Evolutionary conservation across 2,797 vertebrate genomes (phyloP).

Genomic region (Danio aesculapii): DNA sequence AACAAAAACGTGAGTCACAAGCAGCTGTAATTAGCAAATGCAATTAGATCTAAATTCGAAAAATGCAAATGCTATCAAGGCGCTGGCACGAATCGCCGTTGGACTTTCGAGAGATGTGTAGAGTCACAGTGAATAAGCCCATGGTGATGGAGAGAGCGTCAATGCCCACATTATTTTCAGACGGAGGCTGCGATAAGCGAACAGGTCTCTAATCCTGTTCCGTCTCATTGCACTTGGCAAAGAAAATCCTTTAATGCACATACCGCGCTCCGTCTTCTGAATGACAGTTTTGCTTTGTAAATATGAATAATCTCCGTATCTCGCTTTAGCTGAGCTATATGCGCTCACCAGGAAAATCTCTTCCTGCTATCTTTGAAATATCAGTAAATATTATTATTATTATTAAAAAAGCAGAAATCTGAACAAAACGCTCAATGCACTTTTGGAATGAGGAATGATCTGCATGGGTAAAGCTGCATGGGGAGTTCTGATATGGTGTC

Average conservation of each 20-base stretch:
- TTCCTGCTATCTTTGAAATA: constrained; percentile 16
- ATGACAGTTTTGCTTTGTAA: constrained; percentile 58
- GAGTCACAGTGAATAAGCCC: constrained; percentile 20
- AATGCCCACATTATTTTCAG: constrained; percentile 43
- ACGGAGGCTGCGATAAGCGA: constrained; percentile 39
- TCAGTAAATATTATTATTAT: constrained; percentile 46
- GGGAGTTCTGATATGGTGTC: neutral
- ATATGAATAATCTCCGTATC: constrained; percentile 60
- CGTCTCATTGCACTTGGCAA: constrained; percentile 58
- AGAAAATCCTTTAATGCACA: constrained; percentile 49
- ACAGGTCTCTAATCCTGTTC: constrained; percentile 46
- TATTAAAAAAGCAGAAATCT: constrained; percentile 13
- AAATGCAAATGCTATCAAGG: constrained; percentile 42
- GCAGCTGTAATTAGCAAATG: constrained; percentile 40
- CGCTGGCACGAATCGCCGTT: constrained; percentile 1
- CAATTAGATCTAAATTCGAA: constrained; percentile 36
- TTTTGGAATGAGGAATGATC: neutral
- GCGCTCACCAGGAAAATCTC: constrained; percentile 36
- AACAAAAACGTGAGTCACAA: constrained; percentile 42
- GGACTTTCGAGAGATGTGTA: neutral
- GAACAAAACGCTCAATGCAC: constrained; percentile 12
- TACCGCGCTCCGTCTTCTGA: constrained; percentile 38
- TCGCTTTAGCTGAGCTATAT: constrained; percentile 58
- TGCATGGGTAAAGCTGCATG: neutral
- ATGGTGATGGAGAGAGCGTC: constrained; percentile 18